Base-by-base conservation (phyloP, 2,888 invertebrate species). In the Brachypalpus laphriformis region DNA sequence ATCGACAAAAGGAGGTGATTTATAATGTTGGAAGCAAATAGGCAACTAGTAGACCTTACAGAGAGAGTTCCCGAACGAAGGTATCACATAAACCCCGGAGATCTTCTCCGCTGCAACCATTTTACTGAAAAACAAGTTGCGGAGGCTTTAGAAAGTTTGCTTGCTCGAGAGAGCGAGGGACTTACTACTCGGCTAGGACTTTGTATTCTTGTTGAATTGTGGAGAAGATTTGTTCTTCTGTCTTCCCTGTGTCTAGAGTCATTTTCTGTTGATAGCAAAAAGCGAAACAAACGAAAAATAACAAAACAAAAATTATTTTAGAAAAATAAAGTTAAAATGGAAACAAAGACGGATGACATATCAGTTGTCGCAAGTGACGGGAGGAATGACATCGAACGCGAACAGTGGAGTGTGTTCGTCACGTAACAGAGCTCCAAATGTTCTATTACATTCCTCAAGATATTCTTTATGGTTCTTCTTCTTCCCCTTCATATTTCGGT, bases 181-280 rank as follows among this genome's bases (percentile, higher is more conserved):
- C 96, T 95, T 94, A 98, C 98, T 97, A 98, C 93, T 98, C 98
- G 3, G 97, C 97, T 92, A 98, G 94, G 88, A 98, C 95, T 88
- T 96, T 95, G 89, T 98, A 98, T 92, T 98, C 98, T 91, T 97
- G 96, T 89, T 97, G 95, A 90, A 96, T 96, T 88, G 95, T 94
- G 51, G 95, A 94, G 91, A 96, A 95, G 75, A 95, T 92, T 90
- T 95, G 95, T 78, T 93, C 94, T 80, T 93, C 90, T 22, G 88
- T 88, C 80, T 88, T 90, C 31, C 88, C 88, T 0, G 89, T 87
- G 47, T 91, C 91, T 1, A 90, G 87, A 0, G 91, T 89, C 92
- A 91, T 91, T 28, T 92, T 90, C 9, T 28, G 31, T 45, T 20
- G n/a, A n/a, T n/a, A n/a, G n/a, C n/a, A n/a, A n/a, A n/a, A n/a